phyloP scores from a whole-genome alignment of 2,888 invertebrate genomes.

The Drosophila peninsularis region DNA sequence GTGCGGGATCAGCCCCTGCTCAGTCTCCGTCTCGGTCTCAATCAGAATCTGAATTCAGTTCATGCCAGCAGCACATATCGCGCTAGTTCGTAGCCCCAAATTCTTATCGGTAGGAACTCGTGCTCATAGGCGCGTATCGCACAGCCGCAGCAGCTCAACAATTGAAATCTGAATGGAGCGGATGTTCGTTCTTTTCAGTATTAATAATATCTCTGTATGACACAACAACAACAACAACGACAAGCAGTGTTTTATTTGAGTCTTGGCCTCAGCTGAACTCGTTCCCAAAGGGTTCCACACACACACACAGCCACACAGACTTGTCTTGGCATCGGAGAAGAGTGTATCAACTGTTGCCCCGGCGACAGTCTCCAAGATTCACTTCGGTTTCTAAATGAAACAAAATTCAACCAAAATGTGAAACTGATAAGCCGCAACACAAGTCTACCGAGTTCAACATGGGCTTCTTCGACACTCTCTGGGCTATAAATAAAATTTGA shows the following conservation, averaged over 20 bases:
- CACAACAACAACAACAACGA: background rate
- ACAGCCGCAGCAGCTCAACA: conserved; percentile 35
- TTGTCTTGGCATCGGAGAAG: conserved; percentile 13
- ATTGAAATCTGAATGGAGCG: conserved; percentile 77
- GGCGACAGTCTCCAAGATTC: conserved; percentile 48
- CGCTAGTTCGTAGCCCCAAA: conserved; percentile 81
- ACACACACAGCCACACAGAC: conserved; percentile 11
- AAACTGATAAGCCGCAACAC: conserved; percentile 42
- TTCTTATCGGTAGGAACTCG: conserved; percentile 83
- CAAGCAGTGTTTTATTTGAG: conserved; percentile 29
- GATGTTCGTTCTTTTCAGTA: conserved; percentile 57
- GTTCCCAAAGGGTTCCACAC: conserved; percentile 65
- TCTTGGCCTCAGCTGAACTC: conserved; percentile 77
- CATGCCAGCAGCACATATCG: conserved; percentile 41
- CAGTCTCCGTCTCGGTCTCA: background rate
- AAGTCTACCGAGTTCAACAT: conserved; percentile 17
- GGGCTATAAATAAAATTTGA: conserved; percentile 18
- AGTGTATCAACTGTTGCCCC: conserved; percentile 55
- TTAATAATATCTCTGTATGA: conserved; percentile 37
- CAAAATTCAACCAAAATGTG: conserved; percentile 22
- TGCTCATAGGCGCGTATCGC: conserved; percentile 67
- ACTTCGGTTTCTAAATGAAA: conserved; percentile 34
- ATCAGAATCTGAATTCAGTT: conserved; percentile 19
- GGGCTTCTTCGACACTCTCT: conserved; percentile 9
- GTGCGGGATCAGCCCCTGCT: background rate